Conservation (phyloP, 2,113 vertebrate species). For the Chinchilla lanigera region DNA sequence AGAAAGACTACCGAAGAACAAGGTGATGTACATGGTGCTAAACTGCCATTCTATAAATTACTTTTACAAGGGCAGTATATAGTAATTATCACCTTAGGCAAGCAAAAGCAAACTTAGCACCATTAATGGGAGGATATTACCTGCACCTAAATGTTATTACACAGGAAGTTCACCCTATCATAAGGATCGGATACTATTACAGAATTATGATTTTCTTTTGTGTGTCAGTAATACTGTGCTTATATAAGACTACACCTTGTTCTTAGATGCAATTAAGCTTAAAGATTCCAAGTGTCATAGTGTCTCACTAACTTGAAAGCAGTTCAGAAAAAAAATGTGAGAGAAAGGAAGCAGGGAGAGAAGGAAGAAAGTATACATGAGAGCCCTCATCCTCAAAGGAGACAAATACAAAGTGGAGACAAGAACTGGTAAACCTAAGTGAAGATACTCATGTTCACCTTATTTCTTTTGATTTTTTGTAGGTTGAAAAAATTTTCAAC, state of each 20-base stretch:
- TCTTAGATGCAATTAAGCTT: slow-evolving; percentile 20
- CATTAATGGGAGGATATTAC: not conserved
- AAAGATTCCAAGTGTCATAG: not conserved
- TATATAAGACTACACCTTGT: not conserved
- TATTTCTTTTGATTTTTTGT: not conserved
- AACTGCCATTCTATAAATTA: slow-evolving; percentile 27
- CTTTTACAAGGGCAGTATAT: not conserved
- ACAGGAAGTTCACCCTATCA: not conserved
- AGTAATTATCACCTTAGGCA: slow-evolving; percentile 21
- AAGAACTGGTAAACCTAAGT: not conserved
- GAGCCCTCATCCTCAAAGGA: not conserved
- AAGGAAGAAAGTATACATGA: not conserved
- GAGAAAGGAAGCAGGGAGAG: not conserved
- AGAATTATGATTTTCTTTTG: slow-evolving; percentile 19
- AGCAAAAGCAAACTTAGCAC: not conserved
- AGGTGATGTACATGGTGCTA: not conserved
- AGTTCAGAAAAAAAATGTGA: not conserved
- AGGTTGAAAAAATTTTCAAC: not conserved
- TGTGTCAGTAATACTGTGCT: not conserved
- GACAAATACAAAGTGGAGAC: not conserved
- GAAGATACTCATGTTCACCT: not conserved
- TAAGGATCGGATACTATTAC: not conserved
- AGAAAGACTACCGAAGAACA: slow-evolving; percentile 5
- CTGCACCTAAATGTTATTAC: not conserved
- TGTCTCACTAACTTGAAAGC: not conserved